phyloP scores from a whole-genome alignment of 2,797 vertebrate species.

The Chelidonichthys spinosus region DNA sequence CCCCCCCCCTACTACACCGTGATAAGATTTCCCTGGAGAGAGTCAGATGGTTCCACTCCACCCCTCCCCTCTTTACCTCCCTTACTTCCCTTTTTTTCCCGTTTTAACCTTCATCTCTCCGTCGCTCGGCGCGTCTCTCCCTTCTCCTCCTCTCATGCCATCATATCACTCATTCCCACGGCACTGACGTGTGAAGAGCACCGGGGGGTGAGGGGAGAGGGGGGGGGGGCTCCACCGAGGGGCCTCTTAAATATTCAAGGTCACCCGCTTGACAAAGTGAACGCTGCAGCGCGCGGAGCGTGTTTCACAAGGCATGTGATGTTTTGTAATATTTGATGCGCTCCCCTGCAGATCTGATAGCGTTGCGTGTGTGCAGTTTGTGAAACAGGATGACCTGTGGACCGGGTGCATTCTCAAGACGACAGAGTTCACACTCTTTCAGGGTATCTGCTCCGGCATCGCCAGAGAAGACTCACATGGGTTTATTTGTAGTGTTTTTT shows the following conservation, averaged over 20 bases:
- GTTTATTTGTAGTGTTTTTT: slow-evolving; percentile 4
- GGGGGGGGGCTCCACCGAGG: slow-evolving; percentile 44
- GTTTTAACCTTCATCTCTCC: slow-evolving; percentile 47
- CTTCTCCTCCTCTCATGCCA: slow-evolving; percentile 42
- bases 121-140: slow-evolving; percentile 27
- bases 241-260: slow-evolving; percentile 75
- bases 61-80: slow-evolving; percentile 13
- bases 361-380: slow-evolving; percentile 38
- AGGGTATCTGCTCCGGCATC: slow-evolving; percentile 42
- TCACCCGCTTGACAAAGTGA: slow-evolving; percentile 65
- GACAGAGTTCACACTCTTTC: slow-evolving; percentile 50
- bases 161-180: slow-evolving; percentile 66
- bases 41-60: slow-evolving; percentile 58
- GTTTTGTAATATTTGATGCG: slow-evolving; percentile 75
- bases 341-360: slow-evolving; percentile 63
- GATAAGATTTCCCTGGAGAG: slow-evolving; percentile 76
- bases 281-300: slow-evolving; percentile 33
- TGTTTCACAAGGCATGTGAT: slow-evolving; percentile 72
- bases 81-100: slow-evolving; percentile 12
- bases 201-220: slow-evolving; percentile 31
- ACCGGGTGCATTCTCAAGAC: slow-evolving; percentile 49
- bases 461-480: slow-evolving; percentile 22
- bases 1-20: slow-evolving; percentile 9
- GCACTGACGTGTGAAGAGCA: slow-evolving; percentile 71
- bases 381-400: slow-evolving; percentile 68